Evolutionary conservation across 2,113 vertebrate species (phyloP), one percentile per base, ranked within the genome.

Genomic region (Anthoscopus minutus): DNA sequence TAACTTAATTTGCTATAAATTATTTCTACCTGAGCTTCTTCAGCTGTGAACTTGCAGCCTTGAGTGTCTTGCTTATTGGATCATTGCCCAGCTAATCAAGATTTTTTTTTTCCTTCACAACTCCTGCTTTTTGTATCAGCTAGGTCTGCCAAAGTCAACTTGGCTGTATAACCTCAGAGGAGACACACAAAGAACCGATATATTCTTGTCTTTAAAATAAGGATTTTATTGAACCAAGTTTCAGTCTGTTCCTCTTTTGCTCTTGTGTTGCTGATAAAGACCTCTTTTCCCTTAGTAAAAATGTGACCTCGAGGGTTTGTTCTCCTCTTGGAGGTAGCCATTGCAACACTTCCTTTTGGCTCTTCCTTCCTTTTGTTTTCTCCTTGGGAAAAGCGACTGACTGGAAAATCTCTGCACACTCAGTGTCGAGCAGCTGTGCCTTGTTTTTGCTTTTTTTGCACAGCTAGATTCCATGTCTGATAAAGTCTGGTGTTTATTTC

Each of bases 1-100:
- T 93, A 91, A 93, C 92, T 95, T 93, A 94, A 92, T 95, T 95
- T 92, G 28, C 69, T 93, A 65, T 94, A 85, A 94, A 93, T 94
- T 89, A 96, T 96, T 96, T 94, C 70, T 94, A 89, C 84, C 84
- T 95, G 94, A 94, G 87, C 74, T 91, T 35, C 91, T 91, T 92
- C 4, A 1, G 21, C 73, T 92, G 78, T 91, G 87, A 94, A 92
- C 91, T 80, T 91, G 54, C 70, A 87, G 61, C 62, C 91, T 81
- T 30, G 0, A 72, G 84, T 87, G 53, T 91, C 89, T 89, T 85
- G 62, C 77, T 89, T 54, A 42, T 69, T 94, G 94, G 94, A 95
- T 70, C 89, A 38, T 65, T 93, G 94, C 95, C 95, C 86, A 89
- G 48, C 81, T 97, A 93, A 93, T 92, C 77, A 87, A 79, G 70